phyloP scores from a whole-genome alignment of 2,113 vertebrate species.

The Panthera uncia region DNA sequence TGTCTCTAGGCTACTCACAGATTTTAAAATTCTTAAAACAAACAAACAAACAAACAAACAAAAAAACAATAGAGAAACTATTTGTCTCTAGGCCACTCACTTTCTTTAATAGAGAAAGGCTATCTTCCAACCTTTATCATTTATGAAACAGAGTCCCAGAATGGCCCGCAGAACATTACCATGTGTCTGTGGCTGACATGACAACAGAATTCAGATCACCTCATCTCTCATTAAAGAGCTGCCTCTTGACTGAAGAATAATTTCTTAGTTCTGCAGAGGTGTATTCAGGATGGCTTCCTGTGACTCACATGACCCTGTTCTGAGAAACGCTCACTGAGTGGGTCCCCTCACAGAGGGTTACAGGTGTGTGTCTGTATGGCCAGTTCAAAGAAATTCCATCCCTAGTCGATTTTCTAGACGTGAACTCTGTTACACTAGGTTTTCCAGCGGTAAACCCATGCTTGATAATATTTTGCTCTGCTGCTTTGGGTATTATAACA shows the following conservation, averaged over 20 bases:
- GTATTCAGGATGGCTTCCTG: not conserved
- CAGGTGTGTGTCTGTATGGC: constrained; percentile 40
- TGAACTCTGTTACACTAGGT: constrained; percentile 54
- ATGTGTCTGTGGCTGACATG: not conserved
- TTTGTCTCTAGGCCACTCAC: not conserved
- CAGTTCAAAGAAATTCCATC: constrained; percentile 18
- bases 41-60: too few relatives aligned
- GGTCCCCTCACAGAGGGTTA: not conserved
- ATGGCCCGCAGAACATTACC: not conserved
- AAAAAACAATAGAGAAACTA: not conserved
- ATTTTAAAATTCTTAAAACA: too few relatives aligned
- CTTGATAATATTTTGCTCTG: constrained; percentile 61
- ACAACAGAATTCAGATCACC: constrained; percentile 17
- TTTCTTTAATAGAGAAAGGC: not conserved
- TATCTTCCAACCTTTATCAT: not conserved
- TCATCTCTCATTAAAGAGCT: not conserved
- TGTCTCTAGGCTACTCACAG: not conserved
- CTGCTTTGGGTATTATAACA: constrained; percentile 74
- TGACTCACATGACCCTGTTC: not conserved
- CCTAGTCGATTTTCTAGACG: constrained; percentile 60
- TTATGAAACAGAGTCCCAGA: not conserved
- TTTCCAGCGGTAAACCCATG: constrained; percentile 47
- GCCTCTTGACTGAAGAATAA: not conserved
- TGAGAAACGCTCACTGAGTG: constrained; percentile 44
- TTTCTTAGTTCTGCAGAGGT: not conserved